Evolutionary conservation across 2,797 vertebrate species (phyloP).

Genomic region (Cossypha dichroa): DNA sequence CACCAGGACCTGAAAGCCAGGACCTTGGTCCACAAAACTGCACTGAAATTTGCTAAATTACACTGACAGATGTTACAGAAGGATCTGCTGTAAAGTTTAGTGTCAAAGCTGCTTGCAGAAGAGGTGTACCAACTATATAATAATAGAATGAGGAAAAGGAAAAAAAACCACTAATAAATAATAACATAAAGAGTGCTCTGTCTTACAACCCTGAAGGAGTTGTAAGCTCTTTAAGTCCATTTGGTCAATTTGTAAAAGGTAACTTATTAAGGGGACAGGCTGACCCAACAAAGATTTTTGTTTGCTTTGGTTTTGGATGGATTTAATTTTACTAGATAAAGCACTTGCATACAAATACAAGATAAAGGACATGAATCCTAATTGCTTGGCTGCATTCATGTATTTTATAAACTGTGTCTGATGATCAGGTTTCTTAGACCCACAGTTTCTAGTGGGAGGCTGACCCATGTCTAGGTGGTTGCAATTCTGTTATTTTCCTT

Average conservation of each 20-base stretch:
- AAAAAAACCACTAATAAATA: not conserved
- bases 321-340: not conserved
- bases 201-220: not conserved
- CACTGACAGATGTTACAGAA: not conserved
- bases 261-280: not conserved
- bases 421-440: not conserved
- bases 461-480: not conserved
- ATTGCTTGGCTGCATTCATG: not conserved
- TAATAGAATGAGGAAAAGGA: not conserved
- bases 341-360: not conserved
- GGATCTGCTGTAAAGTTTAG: not conserved
- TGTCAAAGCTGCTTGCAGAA: not conserved
- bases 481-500: not conserved
- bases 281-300: not conserved
- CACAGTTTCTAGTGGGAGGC: not conserved
- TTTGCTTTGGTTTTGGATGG: not conserved
- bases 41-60: not conserved
- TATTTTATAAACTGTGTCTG: not conserved
- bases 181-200: not conserved
- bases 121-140: not conserved
- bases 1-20: not conserved
- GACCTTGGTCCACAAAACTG: not conserved
- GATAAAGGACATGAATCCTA: not conserved
- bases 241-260: not conserved
- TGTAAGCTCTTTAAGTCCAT: rapidly evolving